Conservation (phyloP, 35 echinoderm and acorn worm genomes). For the Lytechinus variegatus region DNA sequence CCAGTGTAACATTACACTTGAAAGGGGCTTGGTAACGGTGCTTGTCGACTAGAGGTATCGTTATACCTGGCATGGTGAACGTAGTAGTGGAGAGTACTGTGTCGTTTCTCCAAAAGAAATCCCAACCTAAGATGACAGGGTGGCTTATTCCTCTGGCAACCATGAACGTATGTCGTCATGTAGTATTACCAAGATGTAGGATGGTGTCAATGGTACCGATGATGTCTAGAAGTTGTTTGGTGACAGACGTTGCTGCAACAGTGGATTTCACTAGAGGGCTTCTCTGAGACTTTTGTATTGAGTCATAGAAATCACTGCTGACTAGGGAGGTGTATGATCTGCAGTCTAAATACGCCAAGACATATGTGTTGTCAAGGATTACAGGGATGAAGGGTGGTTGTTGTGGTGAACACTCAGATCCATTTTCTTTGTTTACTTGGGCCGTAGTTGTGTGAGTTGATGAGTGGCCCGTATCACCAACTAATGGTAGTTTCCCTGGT, state of each 20-base stretch:
- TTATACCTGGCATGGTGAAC: slow-evolving; percentile 26
- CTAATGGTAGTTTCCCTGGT: slow-evolving; percentile 56
- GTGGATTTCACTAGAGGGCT: not conserved
- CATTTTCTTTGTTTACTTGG: slow-evolving; percentile 2
- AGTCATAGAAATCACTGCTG: slow-evolving; percentile 7
- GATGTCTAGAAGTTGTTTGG: slow-evolving; percentile 13
- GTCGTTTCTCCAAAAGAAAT: slow-evolving; percentile 41
- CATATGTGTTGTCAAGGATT: slow-evolving; percentile 39
- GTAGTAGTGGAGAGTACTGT: not conserved
- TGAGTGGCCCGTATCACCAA: slow-evolving; percentile 24
- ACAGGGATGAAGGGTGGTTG: slow-evolving; percentile 20
- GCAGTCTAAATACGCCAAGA: slow-evolving; percentile 33
- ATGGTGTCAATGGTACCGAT: not conserved
- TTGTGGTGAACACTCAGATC: not conserved
- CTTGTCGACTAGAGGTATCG: not conserved
- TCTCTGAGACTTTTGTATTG: slow-evolving; percentile 16
- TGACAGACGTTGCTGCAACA: slow-evolving; percentile 2
- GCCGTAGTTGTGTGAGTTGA: not conserved
- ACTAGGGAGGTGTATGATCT: slow-evolving; percentile 32
- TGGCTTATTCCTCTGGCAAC: slow-evolving; percentile 38
- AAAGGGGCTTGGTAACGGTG: slow-evolving; percentile 4
- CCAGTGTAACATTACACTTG: slow-evolving; percentile 37
- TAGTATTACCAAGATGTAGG: slow-evolving; percentile 4
- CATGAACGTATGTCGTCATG: slow-evolving; percentile 10
- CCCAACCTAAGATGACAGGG: slow-evolving; percentile 38